Percentiles rank a stretch among this genome's conserved stretches.
These are phyloP conservation scores for Adineta ricciae DNA, from an alignment of 2,888 invertebrate species.

Conservation along the genomic window DNA sequence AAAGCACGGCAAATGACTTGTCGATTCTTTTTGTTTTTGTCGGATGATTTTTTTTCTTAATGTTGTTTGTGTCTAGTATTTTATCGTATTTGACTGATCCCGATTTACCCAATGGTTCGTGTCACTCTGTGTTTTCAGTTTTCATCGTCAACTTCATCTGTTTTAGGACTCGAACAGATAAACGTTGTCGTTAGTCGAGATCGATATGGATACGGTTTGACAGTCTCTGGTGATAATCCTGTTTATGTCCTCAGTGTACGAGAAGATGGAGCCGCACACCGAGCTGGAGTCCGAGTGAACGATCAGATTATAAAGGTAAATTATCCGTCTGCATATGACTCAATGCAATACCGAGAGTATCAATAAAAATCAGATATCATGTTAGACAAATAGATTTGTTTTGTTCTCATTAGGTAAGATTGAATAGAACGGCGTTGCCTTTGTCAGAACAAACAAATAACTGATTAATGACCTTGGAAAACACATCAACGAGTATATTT, in stretches of 20 bases:
- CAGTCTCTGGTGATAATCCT: slow-evolving; percentile 90
- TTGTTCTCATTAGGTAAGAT: neutral
- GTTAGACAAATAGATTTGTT: neutral
- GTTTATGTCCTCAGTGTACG: slow-evolving; percentile 92
- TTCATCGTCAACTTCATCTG: neutral
- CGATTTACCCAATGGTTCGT: slow-evolving; percentile 12
- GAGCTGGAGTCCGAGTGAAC: neutral
- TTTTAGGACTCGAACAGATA: slow-evolving; percentile 40
- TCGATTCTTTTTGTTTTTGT: no score
- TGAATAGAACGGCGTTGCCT: neutral
- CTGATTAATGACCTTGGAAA: neutral
- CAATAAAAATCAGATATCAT: neutral
- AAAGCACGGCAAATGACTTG: neutral
- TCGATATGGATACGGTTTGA: slow-evolving; percentile 81
- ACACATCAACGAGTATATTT: neutral
- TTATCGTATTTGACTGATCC: neutral
- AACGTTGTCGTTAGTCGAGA: slow-evolving; percentile 68
- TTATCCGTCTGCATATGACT: no score
- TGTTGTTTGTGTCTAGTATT: neutral
- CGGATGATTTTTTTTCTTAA: neutral
- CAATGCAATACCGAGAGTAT: no score
- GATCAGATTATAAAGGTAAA: neutral
- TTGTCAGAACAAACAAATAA: neutral
- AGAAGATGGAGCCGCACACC: slow-evolving; percentile 55
- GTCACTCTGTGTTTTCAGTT: neutral